A percentile compares a stretch with the other conserved stretches of the same genome.
Conservation (phyloP, 1,140 invertebrate species). For the Papilio xuthus region DNA sequence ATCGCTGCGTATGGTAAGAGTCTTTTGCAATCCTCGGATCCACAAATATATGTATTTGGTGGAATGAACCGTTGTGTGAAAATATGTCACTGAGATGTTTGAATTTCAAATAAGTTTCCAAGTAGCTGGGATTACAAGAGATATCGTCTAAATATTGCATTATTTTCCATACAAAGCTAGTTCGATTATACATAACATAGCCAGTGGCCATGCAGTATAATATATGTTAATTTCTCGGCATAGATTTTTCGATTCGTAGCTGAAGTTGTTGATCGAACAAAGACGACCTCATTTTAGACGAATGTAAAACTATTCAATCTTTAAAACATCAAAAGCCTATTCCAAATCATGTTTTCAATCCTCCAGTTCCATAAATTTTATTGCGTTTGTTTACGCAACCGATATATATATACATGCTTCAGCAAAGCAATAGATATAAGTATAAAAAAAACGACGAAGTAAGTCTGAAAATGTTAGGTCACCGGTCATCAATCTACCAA, state of each 20-base stretch:
- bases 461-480: too few relatives aligned
- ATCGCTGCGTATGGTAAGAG: too few relatives aligned
- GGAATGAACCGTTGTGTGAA: neutral
- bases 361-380: constrained; percentile 12
- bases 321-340: constrained; percentile 14
- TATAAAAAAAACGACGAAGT: too few relatives aligned
- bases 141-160: constrained; percentile 19
- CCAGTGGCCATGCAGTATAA: constrained; percentile 11
- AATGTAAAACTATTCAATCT: constrained; percentile 24
- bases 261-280: neutral
- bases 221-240: constrained; percentile 12
- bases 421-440: too few relatives aligned
- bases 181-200: neutral
- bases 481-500: too few relatives aligned
- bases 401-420: neutral
- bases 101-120: constrained; percentile 9
- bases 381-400: neutral
- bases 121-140: neutral
- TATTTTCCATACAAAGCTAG: neutral
- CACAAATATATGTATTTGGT: neutral
- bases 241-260: constrained; percentile 11
- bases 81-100: neutral
- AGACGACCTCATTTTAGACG: constrained; percentile 19
- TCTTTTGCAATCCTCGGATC: neutral
- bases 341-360: neutral